phyloP scores from a whole-genome alignment of 2,113 vertebrate species.

The Hippocampus mohnikei region DNA sequence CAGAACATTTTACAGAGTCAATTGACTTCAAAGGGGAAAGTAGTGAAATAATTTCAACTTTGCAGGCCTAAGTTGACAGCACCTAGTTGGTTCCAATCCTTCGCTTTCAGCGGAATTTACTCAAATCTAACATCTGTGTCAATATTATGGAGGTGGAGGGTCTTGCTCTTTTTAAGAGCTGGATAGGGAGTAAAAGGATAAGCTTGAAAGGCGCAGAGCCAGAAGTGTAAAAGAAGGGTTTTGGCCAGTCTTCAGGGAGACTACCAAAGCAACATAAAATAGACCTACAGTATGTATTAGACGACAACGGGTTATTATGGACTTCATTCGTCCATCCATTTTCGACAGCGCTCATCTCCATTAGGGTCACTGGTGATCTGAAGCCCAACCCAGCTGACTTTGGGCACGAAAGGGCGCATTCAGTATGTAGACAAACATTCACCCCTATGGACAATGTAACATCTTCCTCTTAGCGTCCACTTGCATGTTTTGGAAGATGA shows the following conservation, averaged over 20 bases:
- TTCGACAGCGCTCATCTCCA: not conserved
- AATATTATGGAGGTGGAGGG: slow-evolving; percentile 70
- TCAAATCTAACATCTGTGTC: slow-evolving; percentile 75
- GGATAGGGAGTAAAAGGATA: slow-evolving; percentile 40
- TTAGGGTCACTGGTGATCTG: not conserved
- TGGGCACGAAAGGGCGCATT: too few relatives aligned
- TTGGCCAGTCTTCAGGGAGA: slow-evolving; percentile 21
- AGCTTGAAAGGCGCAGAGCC: slow-evolving; percentile 42
- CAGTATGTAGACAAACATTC: not conserved
- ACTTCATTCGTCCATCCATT: not conserved
- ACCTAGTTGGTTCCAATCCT: slow-evolving; percentile 24
- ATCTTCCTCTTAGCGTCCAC: not conserved
- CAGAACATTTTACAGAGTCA: slow-evolving; percentile 18
- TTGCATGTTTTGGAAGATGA: not conserved
- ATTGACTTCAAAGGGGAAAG: slow-evolving; percentile 34
- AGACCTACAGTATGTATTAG: not conserved
- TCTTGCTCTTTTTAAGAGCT: slow-evolving; percentile 60
- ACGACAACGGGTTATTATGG: not conserved
- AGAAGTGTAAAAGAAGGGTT: slow-evolving; percentile 21
- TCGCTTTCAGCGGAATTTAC: slow-evolving; percentile 48
- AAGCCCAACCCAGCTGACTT: too few relatives aligned
- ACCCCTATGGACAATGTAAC: not conserved
- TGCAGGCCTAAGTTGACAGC: slow-evolving; percentile 27
- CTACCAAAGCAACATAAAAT: slow-evolving; percentile 14
- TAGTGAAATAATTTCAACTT: slow-evolving; percentile 34